Evolutionary conservation across 2,888 invertebrate species (phyloP), one percentile per base, ranked within the genome.

Genomic region (Heliconius ethilla): DNA sequence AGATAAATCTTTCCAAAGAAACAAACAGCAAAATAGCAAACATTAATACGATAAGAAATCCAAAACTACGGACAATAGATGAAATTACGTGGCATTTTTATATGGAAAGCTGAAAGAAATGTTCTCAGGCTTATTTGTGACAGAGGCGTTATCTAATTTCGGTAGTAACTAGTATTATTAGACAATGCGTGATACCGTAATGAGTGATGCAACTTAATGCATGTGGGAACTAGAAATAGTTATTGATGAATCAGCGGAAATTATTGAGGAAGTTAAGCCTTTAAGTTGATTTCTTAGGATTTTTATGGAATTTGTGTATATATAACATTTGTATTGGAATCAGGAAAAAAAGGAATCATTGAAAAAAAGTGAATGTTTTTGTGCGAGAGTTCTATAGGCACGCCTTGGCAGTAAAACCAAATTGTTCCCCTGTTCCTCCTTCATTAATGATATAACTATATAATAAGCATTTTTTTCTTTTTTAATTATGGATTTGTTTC

Each of bases 111-210:
- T 82, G 65, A 83, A 90, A 88, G 87, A 89, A 88, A 87, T 86
- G 87, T 92, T 93, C 92, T 87, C 93, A 93, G 85, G 84, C 84
- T 87, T 33, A 33, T 33, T 33, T 87, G 86, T 86, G 88, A 89
- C 88, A 88, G 87, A 86, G 88, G 86, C 86, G 88, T 91, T 92
- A 92, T 92, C 90, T 91, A 88, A 91, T 91, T 92, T 88, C 82
- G 86, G 88, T 86, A 80, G 80, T 77, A 51, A 80, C 69, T 79
- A 78, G 22, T 51, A 2, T 51, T 51, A 79, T 70, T 79, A 78
- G 76, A 82, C 88, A 88, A 91, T 89, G 81, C 78, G 85, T 27
- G 59, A 25, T 87, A 86, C 88, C 89, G 92, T 92, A 93, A 92
- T 91, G 90, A 88, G 81, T 82, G 79, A 87, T 86, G 83, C 70